Evolutionary conservation across 2,113 vertebrate genomes (phyloP).

Genomic region (Dendropsophus ebraccatus): DNA sequence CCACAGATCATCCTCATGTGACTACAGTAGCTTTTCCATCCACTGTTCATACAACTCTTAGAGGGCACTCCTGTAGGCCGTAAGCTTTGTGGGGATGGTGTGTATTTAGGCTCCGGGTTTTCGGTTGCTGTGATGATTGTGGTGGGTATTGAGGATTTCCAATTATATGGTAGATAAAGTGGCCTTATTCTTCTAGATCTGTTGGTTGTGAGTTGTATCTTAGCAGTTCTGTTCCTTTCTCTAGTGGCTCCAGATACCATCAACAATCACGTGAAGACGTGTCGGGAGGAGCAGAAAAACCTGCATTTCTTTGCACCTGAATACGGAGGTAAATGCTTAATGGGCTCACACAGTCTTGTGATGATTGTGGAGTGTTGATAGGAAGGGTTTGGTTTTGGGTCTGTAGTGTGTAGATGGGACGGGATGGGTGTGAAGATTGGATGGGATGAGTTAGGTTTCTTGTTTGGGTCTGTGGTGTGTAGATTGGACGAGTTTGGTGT

Average conservation of each 20-base stretch:
- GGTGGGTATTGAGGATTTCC: not conserved
- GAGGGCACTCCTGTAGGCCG: too few species aligned
- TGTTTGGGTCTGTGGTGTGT: too few species aligned
- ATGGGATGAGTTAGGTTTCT: too few species aligned
- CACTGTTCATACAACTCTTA: too few species aligned
- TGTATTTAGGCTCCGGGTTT: not conserved
- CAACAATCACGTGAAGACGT: conserved; percentile 98
- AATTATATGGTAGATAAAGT: not conserved
- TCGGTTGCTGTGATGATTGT: not conserved
- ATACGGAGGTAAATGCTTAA: conserved; percentile 83
- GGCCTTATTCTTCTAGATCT: not conserved
- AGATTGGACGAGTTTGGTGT: too few species aligned
- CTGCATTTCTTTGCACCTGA: conserved; percentile 98
- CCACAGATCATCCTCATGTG: too few species aligned
- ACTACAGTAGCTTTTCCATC: too few species aligned
- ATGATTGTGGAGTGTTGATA: too few species aligned
- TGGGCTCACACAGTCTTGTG: not conserved
- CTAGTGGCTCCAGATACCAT: conserved; percentile 97
- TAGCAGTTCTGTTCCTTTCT: not conserved
- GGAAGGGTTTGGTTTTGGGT: too few species aligned
- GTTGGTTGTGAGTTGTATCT: not conserved
- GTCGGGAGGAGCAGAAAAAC: conserved; percentile 97
- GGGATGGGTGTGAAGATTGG: too few species aligned
- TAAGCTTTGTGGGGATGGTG: not conserved
- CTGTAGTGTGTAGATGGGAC: not conserved